Evolutionary conservation across 2,888 invertebrate species (phyloP).

Genomic region (Boloria selene): DNA sequence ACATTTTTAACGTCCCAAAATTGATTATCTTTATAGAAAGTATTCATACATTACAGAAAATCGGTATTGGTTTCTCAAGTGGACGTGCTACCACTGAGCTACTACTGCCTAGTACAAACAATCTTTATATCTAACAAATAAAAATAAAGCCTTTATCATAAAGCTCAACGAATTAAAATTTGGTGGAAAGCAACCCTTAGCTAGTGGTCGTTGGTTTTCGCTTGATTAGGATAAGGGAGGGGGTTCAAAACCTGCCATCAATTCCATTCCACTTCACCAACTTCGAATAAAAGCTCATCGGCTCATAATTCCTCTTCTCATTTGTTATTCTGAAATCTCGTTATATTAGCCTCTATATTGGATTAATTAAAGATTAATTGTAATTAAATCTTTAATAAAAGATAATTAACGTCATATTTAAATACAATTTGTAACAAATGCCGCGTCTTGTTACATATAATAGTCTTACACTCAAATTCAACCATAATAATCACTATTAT

Average conservation of each 20-base stretch:
- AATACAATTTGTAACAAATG: too few species aligned
- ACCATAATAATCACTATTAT: too few species aligned
- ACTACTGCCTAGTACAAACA: too few species aligned
- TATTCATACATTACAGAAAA: too few species aligned
- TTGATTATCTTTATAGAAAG: too few species aligned
- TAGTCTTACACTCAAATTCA: too few species aligned
- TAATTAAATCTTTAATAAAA: constrained; percentile 6
- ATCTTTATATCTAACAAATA: too few species aligned
- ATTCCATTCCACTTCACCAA: constrained; percentile 24
- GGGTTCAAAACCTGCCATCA: constrained; percentile 25
- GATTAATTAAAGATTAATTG: constrained; percentile 23
- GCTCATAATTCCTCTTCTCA: constrained; percentile 26
- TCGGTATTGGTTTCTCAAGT: too few species aligned
- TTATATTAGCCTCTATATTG: constrained; percentile 22
- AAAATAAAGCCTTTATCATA: not conserved
- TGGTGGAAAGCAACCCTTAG: constrained; percentile 4
- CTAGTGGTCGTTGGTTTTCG: constrained; percentile 15
- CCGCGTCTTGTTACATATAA: too few species aligned
- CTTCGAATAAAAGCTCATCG: constrained; percentile 26
- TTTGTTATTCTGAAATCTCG: constrained; percentile 27
- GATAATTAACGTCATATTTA: too few species aligned
- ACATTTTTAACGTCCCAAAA: too few species aligned
- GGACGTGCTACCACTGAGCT: too few species aligned
- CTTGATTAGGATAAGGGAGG: constrained; percentile 20
- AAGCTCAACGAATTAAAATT: not conserved